A percentile compares a stretch with the other conserved stretches of the same genome.
Evolutionary conservation across 1,140 invertebrate species (phyloP).

Genomic region (Reticulitermes speratus): DNA sequence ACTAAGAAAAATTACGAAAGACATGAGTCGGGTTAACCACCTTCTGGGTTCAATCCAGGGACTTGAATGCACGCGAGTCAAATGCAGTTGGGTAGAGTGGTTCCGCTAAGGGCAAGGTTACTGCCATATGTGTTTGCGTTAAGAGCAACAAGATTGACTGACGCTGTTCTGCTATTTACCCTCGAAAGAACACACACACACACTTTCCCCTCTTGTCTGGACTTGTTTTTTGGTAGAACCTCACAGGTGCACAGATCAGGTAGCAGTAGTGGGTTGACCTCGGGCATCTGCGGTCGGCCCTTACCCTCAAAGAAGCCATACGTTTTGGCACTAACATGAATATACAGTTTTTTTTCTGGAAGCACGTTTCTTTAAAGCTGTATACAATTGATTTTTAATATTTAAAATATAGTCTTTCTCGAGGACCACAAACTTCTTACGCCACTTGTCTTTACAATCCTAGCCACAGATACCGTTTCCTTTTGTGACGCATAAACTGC

Average conservation of each 20-base stretch:
- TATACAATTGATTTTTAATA: not conserved
- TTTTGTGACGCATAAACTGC: no score
- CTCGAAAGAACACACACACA: not conserved
- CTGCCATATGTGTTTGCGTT: not conserved
- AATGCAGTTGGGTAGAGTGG: not conserved
- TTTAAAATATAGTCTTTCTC: not conserved
- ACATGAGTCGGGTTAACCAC: no score
- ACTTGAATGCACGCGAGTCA: no score
- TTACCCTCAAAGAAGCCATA: not conserved
- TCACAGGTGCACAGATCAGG: slow-evolving; percentile 1
- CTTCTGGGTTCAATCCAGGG: no score
- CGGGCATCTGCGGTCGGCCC: not conserved
- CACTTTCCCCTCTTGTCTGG: not conserved
- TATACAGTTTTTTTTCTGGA: no score
- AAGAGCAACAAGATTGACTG: not conserved
- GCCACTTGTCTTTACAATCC: no score
- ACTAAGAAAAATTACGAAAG: no score
- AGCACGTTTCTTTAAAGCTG: not conserved
- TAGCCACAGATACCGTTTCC: no score
- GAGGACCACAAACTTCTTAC: not conserved
- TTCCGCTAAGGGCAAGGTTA: not conserved
- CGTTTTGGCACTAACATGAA: no score
- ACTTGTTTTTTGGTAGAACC: not conserved
- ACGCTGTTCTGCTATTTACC: not conserved
- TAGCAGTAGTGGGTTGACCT: not conserved